phyloP scores from a whole-genome alignment of 2,797 vertebrate species.

The Pangasius krempfi region DNA sequence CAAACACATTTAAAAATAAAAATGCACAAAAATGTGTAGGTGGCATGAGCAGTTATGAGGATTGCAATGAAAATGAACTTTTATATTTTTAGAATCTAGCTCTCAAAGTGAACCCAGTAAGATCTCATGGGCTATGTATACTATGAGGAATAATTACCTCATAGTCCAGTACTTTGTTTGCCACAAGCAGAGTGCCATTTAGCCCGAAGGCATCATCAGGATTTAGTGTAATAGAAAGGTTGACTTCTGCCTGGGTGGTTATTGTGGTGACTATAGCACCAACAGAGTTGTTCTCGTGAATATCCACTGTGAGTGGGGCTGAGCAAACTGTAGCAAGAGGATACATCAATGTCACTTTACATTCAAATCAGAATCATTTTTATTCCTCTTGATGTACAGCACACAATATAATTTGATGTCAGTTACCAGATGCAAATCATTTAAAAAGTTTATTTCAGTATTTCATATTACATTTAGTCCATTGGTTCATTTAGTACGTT shows the following conservation, averaged over 20 bases:
- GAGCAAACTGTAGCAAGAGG: slow-evolving; percentile 44
- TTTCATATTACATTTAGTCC: not conserved
- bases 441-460: not conserved
- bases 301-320: rapidly evolving
- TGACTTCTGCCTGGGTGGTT: rapidly evolving
- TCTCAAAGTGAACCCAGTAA: not conserved
- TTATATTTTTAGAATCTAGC: not conserved
- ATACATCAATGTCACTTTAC: not conserved
- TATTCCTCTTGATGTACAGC: not conserved
- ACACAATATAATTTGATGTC: not conserved
- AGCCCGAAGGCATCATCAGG: slow-evolving; percentile 48
- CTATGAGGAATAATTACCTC: slow-evolving; percentile 65
- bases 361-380: not conserved
- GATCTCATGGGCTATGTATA: not conserved
- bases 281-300: slow-evolving; percentile 61
- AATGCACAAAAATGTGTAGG: not conserved
- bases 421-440: not conserved
- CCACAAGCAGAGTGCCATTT: not conserved
- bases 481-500: not conserved
- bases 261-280: slow-evolving; percentile 34
- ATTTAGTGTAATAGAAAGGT: rapidly evolving
- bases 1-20: not conserved
- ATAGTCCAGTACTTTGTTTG: slow-evolving; percentile 57
- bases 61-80: not conserved
- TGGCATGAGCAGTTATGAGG: not conserved